Conservation (phyloP, 2,113 vertebrate species). For the Pseudorasbora parva region DNA sequence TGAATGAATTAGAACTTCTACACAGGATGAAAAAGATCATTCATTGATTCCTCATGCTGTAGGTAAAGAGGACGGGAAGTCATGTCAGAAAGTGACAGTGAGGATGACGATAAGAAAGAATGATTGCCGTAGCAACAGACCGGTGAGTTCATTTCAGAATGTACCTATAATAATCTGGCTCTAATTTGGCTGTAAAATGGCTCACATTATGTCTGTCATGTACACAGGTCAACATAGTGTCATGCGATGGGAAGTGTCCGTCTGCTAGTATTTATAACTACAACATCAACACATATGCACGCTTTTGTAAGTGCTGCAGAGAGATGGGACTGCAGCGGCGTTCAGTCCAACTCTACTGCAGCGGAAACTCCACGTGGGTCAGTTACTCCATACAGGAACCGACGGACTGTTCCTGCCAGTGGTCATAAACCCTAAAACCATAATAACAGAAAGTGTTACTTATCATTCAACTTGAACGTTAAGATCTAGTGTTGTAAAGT, state of each 20-base stretch:
- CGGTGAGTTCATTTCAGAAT: conserved; percentile 75
- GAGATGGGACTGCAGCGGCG: conserved; percentile 92
- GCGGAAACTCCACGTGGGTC: conserved; percentile 92
- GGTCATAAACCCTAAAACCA: conserved; percentile 79
- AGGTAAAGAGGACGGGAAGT: conserved; percentile 98
- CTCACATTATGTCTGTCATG: not conserved
- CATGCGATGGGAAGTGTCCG: conserved; percentile 95
- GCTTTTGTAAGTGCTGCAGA: conserved; percentile 97
- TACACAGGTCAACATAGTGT: conserved; percentile 93
- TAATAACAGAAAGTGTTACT: conserved; percentile 52
- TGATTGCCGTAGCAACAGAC: conserved; percentile 94
- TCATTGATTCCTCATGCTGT: conserved; percentile 31
- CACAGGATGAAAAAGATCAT: not conserved
- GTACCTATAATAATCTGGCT: not conserved
- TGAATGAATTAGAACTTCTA: not conserved
- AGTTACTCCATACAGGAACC: conserved; percentile 94
- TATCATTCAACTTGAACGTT: conserved; percentile 49
- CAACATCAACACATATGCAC: conserved; percentile 95
- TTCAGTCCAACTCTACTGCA: conserved; percentile 91
- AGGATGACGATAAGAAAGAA: conserved; percentile 99
- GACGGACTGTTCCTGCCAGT: conserved; percentile 96
- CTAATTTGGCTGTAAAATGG: not conserved
- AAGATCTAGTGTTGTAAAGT: conserved; percentile 18
- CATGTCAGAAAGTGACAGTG: conserved; percentile 97
- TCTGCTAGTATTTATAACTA: conserved; percentile 99